phyloP scores from a whole-genome alignment of 2,797 vertebrate species.

The Decapterus maruadsi region DNA sequence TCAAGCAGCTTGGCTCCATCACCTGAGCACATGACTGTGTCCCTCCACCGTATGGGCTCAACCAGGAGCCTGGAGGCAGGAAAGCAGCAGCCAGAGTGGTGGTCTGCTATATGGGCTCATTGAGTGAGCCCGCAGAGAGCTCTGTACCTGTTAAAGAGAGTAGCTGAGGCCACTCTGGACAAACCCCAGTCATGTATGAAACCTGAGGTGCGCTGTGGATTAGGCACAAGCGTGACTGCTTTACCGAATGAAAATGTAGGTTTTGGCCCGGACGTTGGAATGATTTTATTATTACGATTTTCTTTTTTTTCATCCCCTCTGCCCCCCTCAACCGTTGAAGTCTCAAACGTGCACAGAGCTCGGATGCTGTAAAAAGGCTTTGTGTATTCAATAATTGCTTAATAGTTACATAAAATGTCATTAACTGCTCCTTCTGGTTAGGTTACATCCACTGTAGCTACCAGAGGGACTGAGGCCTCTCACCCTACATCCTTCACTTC shows the following conservation, averaged over 20 bases:
- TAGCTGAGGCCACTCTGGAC: constrained; percentile 76
- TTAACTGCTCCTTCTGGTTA: constrained; percentile 83
- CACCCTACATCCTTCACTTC: constrained; percentile 35
- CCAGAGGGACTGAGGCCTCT: constrained; percentile 58
- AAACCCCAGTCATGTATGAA: constrained; percentile 87
- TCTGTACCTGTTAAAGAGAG: constrained; percentile 86
- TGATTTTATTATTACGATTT: constrained; percentile 73
- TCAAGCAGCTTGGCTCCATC: constrained; percentile 19
- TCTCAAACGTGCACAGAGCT: constrained; percentile 78
- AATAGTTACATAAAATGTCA: constrained; percentile 86
- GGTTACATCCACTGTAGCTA: constrained; percentile 73
- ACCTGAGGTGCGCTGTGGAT: constrained; percentile 89
- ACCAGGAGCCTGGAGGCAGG: constrained; percentile 34
- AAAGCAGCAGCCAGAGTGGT: constrained; percentile 19
- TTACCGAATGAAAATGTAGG: constrained; percentile 93
- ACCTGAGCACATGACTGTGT: constrained; percentile 8
- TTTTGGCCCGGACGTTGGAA: constrained; percentile 87
- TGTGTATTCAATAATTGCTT: constrained; percentile 91
- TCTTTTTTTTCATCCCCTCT: constrained; percentile 82
- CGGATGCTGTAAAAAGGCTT: constrained; percentile 90
- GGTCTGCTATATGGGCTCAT: constrained; percentile 45
- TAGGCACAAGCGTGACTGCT: constrained; percentile 88
- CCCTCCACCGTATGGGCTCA: constrained; percentile 32
- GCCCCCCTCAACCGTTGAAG: constrained; percentile 75
- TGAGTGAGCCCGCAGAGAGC: constrained; percentile 81